These are phyloP conservation scores for Bucorvus abyssinicus DNA, from an alignment of 2,797 vertebrate species.

Conservation along the genomic window DNA sequence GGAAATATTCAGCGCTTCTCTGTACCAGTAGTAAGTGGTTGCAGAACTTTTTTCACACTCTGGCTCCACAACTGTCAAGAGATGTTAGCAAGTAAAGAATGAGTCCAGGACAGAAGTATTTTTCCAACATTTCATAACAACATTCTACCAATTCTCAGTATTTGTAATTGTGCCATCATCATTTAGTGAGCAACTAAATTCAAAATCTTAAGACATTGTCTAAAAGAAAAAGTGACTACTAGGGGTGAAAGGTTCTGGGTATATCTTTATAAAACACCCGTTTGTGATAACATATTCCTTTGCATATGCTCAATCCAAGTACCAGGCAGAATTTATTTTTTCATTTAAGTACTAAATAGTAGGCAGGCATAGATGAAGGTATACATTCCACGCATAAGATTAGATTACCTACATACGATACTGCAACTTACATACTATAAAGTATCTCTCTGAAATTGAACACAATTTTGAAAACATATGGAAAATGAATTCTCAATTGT, in stretches of 20 bases:
- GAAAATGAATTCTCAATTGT: background rate
- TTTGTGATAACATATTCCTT: background rate
- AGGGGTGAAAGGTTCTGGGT: background rate
- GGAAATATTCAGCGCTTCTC: conserved; percentile 92
- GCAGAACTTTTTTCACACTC: conserved; percentile 97
- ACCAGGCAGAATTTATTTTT: background rate
- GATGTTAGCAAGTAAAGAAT: background rate
- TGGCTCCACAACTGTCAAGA: conserved; percentile 84
- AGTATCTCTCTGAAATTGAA: background rate
- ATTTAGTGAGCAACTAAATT: background rate
- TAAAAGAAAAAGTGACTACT: background rate
- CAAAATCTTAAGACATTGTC: background rate
- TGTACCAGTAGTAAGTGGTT: conserved; percentile 98
- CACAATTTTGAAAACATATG: background rate
- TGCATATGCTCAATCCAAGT: background rate
- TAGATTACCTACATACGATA: background rate
- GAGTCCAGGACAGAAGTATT: background rate
- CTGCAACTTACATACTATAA: background rate
- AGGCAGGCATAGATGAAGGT: background rate
- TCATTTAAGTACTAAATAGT: background rate
- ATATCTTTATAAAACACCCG: background rate
- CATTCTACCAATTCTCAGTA: background rate
- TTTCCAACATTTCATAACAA: background rate
- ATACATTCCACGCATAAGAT: background rate
- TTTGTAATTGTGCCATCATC: background rate